These are phyloP conservation scores for Myotis brandtii DNA, from an alignment of 2,113 vertebrate genomes.

Conservation along the genomic window DNA sequence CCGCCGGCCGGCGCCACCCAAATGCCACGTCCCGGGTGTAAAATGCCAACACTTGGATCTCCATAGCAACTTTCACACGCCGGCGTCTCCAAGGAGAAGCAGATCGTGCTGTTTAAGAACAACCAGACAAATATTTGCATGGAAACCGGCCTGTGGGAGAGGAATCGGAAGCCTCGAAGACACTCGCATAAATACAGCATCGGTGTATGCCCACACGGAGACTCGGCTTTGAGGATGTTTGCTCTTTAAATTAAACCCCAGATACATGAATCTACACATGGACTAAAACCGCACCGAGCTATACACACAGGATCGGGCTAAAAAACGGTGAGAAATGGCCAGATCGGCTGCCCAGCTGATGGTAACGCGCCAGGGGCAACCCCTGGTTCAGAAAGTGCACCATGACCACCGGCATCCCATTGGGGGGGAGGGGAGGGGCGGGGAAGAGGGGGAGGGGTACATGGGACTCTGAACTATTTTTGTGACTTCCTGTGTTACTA, in stretches of 20 bases:
- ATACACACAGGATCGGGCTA: neutral
- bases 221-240: neutral
- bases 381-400: neutral
- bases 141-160: neutral
- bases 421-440: fast-evolving
- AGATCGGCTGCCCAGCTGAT: neutral
- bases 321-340: neutral
- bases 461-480: neutral
- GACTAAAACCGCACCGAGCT: neutral
- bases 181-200: neutral
- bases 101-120: constrained; percentile 24
- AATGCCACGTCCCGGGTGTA: constrained; percentile 4
- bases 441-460: neutral
- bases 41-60: constrained; percentile 49
- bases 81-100: neutral
- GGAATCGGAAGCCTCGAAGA: neutral
- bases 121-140: constrained; percentile 40
- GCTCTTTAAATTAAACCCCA: neutral
- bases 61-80: neutral
- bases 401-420: neutral
- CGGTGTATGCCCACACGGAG: neutral
- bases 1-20: neutral
- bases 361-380: neutral
- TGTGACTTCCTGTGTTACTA: neutral
- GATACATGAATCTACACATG: too few relatives aligned